Evolutionary conservation across 2,888 invertebrate genomes (phyloP).

Genomic region (Xanthia togata): DNA sequence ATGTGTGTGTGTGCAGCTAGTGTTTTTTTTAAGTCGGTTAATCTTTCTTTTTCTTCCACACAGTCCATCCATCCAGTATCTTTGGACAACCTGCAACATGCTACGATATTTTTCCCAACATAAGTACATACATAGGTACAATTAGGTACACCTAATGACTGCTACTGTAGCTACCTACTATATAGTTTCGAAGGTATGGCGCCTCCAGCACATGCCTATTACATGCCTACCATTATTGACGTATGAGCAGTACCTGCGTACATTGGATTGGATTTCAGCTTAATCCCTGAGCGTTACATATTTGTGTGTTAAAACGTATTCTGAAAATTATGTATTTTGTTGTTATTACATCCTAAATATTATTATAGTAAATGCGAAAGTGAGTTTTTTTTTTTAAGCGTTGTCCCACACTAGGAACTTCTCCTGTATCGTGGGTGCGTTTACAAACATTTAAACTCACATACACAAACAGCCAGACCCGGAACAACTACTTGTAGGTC

Average conservation of each 20-base stretch:
- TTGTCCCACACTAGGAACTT: too few species aligned
- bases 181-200: conserved; percentile 45
- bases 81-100: neutral
- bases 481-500: too few species aligned
- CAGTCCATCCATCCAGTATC: too few species aligned
- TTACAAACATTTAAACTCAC: too few species aligned
- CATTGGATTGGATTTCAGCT: conserved; percentile 29
- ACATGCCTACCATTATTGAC: conserved; percentile 42
- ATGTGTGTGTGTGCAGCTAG: too few species aligned
- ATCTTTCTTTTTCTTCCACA: too few species aligned
- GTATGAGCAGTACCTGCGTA: conserved; percentile 22
- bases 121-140: neutral
- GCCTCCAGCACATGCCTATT: conserved; percentile 38
- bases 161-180: neutral
- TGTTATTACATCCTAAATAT: too few species aligned
- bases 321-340: neutral
- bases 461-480: too few species aligned
- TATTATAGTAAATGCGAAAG: too few species aligned
- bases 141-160: neutral
- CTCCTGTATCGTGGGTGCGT: too few species aligned
- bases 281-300: conserved; percentile 35
- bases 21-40: too few species aligned
- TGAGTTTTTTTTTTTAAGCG: too few species aligned
- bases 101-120: neutral
- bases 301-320: conserved; percentile 12